These are phyloP conservation scores for Bubalus kerabau DNA, from an alignment of 2,113 vertebrate species.

Conservation along the genomic window DNA sequence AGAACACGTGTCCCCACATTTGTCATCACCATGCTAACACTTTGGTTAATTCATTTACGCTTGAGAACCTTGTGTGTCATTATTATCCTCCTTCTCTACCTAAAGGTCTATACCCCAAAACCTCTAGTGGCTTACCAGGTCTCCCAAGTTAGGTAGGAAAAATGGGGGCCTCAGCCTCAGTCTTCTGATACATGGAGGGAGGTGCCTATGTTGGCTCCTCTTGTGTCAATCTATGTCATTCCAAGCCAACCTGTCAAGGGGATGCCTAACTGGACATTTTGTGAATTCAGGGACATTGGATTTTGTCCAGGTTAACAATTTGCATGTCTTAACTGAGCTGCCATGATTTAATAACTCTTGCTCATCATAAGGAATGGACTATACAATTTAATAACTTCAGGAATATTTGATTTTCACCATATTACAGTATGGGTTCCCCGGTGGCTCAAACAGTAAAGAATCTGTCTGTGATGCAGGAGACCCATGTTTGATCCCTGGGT, in stretches of 20 bases:
- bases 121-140: background rate
- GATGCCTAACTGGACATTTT: background rate
- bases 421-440: background rate
- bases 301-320: background rate
- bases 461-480: background rate
- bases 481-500: background rate
- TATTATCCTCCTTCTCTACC: background rate
- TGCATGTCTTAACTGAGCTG: background rate
- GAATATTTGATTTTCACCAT: background rate
- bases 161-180: fast-evolving
- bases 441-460: background rate
- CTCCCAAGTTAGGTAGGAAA: background rate
- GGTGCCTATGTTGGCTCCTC: fast-evolving
- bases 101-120: background rate
- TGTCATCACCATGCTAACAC: background rate
- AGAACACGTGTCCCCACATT: background rate
- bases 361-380: background rate
- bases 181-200: fast-evolving
- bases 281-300: background rate
- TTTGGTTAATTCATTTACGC: background rate
- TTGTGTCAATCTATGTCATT: fast-evolving
- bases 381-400: background rate
- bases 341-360: background rate
- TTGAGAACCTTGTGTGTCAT: background rate
- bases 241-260: background rate